Percentiles rank a stretch among this genome's conserved stretches.
Conservation (phyloP, 2,797 vertebrate species). For the Dendrocincla fuliginosa region DNA sequence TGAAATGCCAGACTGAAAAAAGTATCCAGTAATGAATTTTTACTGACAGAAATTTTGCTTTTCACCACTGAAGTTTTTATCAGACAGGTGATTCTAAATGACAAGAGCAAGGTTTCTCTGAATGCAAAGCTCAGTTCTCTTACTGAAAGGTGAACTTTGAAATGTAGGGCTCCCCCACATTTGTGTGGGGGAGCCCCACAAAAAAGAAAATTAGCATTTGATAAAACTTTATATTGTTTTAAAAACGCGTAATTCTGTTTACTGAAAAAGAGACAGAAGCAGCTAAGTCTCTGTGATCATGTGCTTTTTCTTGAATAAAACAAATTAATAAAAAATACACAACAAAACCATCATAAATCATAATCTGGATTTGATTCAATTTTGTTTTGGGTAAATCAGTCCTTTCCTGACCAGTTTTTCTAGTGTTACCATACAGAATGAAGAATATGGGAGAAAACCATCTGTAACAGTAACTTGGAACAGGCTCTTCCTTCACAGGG, state of each 20-base stretch:
- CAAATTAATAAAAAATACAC: not conserved
- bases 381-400: not conserved
- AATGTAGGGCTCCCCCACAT: not conserved
- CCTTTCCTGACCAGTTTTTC: not conserved
- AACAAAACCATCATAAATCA: not conserved
- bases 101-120: not conserved
- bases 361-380: conserved; percentile 13
- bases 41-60: not conserved
- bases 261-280: not conserved
- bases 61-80: not conserved
- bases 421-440: not conserved
- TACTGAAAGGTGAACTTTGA: not conserved
- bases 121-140: not conserved
- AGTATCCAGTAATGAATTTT: not conserved
- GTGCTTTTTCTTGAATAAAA: not conserved
- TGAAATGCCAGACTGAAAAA: not conserved
- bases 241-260: not conserved
- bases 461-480: not conserved
- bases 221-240: not conserved
- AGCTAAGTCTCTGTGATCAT: not conserved
- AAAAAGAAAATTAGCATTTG: not conserved
- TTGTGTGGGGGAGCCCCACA: not conserved
- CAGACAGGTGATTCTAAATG: not conserved
- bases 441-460: conserved; percentile 16
- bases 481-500: not conserved